A percentile compares a stretch with the other conserved stretches of the same genome.
phyloP scores from a whole-genome alignment of 1,140 invertebrate genomes.

The Stegodyphus dumicola region DNA sequence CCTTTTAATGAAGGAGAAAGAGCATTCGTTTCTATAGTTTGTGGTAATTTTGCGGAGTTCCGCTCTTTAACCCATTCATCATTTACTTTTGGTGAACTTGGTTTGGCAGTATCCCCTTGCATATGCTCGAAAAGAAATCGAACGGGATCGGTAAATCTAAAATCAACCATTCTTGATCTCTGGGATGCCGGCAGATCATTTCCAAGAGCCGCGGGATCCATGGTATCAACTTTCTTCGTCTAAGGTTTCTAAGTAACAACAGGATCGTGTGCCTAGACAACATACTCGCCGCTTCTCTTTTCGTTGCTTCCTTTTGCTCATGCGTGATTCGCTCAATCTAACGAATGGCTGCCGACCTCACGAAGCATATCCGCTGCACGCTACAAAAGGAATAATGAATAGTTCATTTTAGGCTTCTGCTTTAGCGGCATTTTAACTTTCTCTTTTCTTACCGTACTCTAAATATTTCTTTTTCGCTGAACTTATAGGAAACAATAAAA shows the following conservation, averaged over 20 bases:
- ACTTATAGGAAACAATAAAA: slow-evolving; percentile 36
- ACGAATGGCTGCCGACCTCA: slow-evolving; percentile 50
- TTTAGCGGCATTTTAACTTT: slow-evolving; percentile 11
- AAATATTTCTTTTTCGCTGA: slow-evolving; percentile 50
- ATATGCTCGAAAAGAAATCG: slow-evolving; percentile 54
- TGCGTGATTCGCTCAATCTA: slow-evolving; percentile 56
- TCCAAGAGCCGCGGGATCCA: slow-evolving; percentile 31
- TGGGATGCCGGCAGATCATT: slow-evolving; percentile 38
- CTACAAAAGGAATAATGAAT: slow-evolving; percentile 56
- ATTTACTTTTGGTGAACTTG: slow-evolving; percentile 33
- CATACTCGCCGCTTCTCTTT: slow-evolving; percentile 55
- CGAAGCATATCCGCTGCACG: slow-evolving; percentile 57
- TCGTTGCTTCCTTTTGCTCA: slow-evolving; percentile 43
- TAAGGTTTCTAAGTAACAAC: slow-evolving; percentile 53
- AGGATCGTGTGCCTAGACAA: slow-evolving; percentile 51
- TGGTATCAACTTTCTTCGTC: slow-evolving; percentile 33
- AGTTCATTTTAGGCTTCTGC: slow-evolving; percentile 27
- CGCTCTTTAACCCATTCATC: slow-evolving; percentile 33
- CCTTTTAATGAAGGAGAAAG: slow-evolving; percentile 46
- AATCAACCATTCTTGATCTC: slow-evolving; percentile 28
- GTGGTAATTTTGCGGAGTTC: slow-evolving; percentile 18
- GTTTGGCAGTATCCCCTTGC: slow-evolving; percentile 29
- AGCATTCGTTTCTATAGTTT: slow-evolving; percentile 26
- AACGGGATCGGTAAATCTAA: slow-evolving; percentile 49
- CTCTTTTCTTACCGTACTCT: slow-evolving; percentile 34